Percentiles rank a stretch among this genome's conserved stretches.
phyloP scores from a whole-genome alignment of 2,113 vertebrate species.

The Gymnocephalus cernua region DNA sequence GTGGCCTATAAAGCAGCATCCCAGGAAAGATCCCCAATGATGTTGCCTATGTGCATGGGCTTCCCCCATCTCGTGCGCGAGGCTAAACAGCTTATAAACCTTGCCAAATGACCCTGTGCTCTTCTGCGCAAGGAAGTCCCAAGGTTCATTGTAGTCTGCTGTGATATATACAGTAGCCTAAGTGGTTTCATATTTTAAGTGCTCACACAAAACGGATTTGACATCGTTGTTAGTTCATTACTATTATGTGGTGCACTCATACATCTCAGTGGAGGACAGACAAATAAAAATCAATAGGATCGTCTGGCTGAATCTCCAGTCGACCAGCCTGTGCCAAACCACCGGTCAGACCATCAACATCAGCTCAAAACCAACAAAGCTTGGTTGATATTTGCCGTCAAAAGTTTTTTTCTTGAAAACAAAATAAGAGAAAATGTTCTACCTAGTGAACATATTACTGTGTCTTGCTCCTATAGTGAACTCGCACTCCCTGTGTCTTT shows the following conservation, averaged over 20 bases:
- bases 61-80: conserved; percentile 56
- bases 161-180: conserved; percentile 5
- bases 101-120: conserved; percentile 46
- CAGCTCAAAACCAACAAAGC: neutral
- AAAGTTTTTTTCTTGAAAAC: conserved; percentile 30
- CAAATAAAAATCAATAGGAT: conserved; percentile 60
- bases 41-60: conserved; percentile 55
- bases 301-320: conserved; percentile 59
- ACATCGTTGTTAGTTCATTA: conserved; percentile 55
- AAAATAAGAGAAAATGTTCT: neutral
- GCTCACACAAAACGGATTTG: conserved; percentile 35
- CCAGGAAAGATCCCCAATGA: conserved; percentile 60
- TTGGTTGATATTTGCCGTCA: neutral
- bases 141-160: conserved; percentile 18
- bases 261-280: conserved; percentile 46
- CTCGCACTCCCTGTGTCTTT: neutral
- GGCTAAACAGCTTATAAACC: conserved; percentile 55
- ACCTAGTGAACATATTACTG: neutral
- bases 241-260: conserved; percentile 40
- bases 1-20: conserved; percentile 21
- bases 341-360: neutral
- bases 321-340: conserved; percentile 40
- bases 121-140: conserved; percentile 25
- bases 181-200: conserved; percentile 57
- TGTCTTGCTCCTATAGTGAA: neutral